A percentile compares a stretch with the other conserved stretches of the same genome.
These are phyloP conservation scores for Salticus scenicus DNA, from an alignment of 2,888 invertebrate genomes.

Conservation along the genomic window DNA sequence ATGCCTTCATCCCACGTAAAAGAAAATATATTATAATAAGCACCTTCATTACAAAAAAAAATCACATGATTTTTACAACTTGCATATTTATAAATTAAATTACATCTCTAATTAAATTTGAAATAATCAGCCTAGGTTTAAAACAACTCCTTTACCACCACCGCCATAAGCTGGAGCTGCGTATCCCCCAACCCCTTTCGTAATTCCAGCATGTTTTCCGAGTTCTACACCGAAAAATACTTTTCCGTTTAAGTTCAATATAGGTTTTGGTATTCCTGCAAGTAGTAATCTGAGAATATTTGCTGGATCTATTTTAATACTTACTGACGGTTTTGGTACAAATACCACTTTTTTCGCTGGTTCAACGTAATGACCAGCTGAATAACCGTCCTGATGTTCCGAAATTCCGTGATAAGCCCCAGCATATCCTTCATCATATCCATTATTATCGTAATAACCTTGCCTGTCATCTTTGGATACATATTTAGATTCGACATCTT, in stretches of 20 bases:
- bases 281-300: constrained; percentile 36
- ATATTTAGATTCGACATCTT: constrained; percentile 3
- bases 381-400: not conserved
- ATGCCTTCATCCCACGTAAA: too few species aligned
- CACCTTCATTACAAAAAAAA: too few species aligned
- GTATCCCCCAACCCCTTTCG: not conserved
- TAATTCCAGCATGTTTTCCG: constrained; percentile 35
- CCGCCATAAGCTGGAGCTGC: not conserved
- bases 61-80: too few species aligned
- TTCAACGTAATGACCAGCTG: not conserved
- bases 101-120: too few species aligned
- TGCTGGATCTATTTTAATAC: constrained; percentile 53
- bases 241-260: constrained; percentile 57
- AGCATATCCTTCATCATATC: not conserved
- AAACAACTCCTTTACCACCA: not conserved
- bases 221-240: constrained; percentile 59
- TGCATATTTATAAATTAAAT: too few species aligned
- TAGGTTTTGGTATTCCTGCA: constrained; percentile 39
- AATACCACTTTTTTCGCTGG: not conserved
- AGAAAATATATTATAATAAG: too few species aligned
- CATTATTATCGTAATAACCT: constrained; percentile 30
- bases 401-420: not conserved
- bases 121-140: not conserved
- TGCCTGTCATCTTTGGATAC: constrained; percentile 38
- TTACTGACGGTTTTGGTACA: constrained; percentile 9